phyloP scores from a whole-genome alignment of 2,113 vertebrate species.

The Bettongia penicillata region DNA sequence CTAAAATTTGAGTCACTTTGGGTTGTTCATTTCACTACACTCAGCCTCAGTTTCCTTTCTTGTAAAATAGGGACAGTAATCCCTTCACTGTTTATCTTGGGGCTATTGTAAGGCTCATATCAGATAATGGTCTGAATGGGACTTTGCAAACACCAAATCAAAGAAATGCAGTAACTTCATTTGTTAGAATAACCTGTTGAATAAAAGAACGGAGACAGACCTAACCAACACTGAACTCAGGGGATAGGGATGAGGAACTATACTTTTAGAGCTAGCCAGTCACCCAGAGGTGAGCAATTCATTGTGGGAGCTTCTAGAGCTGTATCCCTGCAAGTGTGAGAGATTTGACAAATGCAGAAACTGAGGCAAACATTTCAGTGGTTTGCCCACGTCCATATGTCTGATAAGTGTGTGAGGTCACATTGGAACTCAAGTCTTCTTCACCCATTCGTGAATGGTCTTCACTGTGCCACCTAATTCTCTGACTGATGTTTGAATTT shows the following conservation, averaged over 20 bases:
- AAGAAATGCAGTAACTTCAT: neutral
- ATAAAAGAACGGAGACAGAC: neutral
- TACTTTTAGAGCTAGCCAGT: neutral
- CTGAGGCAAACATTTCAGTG: neutral
- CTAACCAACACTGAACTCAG: neutral
- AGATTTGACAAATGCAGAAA: neutral
- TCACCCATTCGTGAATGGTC: neutral
- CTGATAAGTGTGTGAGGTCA: neutral
- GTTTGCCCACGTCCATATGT: neutral
- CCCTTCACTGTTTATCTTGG: neutral
- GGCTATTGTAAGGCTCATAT: neutral
- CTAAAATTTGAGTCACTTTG: too few species aligned
- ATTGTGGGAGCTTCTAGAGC: neutral
- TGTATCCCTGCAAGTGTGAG: neutral
- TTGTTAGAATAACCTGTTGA: neutral
- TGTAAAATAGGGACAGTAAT: neutral
- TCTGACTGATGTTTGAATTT: neutral
- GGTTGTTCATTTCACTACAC: neutral
- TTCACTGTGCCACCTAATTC: neutral
- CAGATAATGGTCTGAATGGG: neutral
- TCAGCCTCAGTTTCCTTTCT: neutral
- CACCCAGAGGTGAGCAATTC: neutral
- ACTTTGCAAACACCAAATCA: neutral
- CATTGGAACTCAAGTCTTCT: neutral
- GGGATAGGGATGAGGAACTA: neutral